Evolutionary conservation across 2,888 invertebrate genomes (phyloP), one percentile per base, ranked within the genome.

Genomic region (Platypus cylindrus): DNA sequence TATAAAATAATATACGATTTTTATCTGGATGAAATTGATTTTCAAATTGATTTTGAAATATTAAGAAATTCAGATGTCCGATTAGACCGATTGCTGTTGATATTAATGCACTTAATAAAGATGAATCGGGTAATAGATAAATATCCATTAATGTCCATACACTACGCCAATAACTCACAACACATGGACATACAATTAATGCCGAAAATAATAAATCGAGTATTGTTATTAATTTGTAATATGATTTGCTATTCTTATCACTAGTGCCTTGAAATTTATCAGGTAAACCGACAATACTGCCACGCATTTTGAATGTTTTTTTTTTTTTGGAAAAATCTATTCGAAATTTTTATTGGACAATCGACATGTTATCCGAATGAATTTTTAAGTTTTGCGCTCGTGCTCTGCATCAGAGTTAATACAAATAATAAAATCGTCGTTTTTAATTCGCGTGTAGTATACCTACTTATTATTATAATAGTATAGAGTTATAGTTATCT

Each of bases 111-210:
- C 83, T 83, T 28, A 67, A 49, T 3, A 73, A 62, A 3, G 62
- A 59, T 38, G 72, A 60, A 1, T 67, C 63, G 1, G 84, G 78
- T 46, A 74, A 71, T 36, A 86, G 68, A 58, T 81, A 75, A 32
- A 73, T 56, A 54, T 76, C 80, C 68, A 83, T 75, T 32, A 87
- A 67, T 28, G 73, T 73, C 86, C 87, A 89, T 29, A 83, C 80
- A 45, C 85, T 82, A 44, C 87, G 71, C 89, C 89, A 87, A 60
- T 85, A 86, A 43, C 78, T 73, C 37, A 89, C 83, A 30, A 87
- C 84, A 36, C 78, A 73, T 8, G 87, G 86, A 2, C 82, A 79
- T 12, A 85, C 75, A 20, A 87, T 67, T 8, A 72, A 54, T 45
- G 78, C 72, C 32, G 85, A 78, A 57, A 87, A 70, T 13, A 78